Conservation (phyloP, 2,797 vertebrate species). For the Spheniscus humboldti region DNA sequence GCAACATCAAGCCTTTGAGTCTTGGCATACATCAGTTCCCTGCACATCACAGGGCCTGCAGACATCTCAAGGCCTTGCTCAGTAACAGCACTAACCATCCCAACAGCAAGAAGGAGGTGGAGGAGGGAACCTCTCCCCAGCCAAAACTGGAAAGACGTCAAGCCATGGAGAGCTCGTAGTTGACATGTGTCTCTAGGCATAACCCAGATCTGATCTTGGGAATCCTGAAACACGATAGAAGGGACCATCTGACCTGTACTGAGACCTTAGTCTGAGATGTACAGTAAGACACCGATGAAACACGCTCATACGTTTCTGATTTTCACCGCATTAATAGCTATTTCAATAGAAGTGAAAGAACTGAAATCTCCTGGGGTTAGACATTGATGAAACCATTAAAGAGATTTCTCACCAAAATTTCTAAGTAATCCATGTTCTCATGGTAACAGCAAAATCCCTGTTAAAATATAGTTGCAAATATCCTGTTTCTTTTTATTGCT, state of each 20-base stretch:
- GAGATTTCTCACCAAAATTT: constrained; percentile 60
- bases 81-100: neutral
- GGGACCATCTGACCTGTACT: neutral
- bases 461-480: constrained; percentile 65
- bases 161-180: neutral
- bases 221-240: neutral
- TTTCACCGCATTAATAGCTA: constrained; percentile 5
- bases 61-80: neutral
- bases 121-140: neutral
- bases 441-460: constrained; percentile 59
- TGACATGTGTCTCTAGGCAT: neutral
- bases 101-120: neutral
- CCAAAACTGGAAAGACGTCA: rapidly evolving
- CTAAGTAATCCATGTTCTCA: constrained; percentile 63
- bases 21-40: neutral
- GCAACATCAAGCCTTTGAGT: neutral
- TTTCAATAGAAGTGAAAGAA: constrained; percentile 4
- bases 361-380: neutral
- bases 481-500: constrained; percentile 68
- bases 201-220: neutral
- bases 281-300: neutral
- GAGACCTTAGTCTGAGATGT: neutral
- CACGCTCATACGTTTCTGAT: neutral
- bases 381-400: constrained; percentile 54
- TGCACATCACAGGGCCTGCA: neutral